Conservation (phyloP, 2,888 invertebrate genomes). For the Ophraella communa region DNA sequence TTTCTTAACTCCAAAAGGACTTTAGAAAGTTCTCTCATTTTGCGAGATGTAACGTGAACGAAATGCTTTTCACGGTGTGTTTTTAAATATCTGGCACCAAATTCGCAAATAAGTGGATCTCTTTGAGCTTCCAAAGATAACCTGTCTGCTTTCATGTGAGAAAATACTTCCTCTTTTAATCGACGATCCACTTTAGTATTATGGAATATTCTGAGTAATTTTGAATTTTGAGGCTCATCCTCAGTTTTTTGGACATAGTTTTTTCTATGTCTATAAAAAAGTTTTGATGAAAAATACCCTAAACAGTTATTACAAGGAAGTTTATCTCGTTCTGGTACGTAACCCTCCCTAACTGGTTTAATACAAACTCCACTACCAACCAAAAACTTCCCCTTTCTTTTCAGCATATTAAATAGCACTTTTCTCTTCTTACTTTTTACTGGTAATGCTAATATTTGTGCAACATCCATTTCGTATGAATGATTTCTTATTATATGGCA, state of each 20-base stretch:
- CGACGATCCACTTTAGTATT: conserved; percentile 19
- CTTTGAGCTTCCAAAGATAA: conserved; percentile 28
- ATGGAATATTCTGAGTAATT: background rate
- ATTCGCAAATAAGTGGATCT: conserved; percentile 22
- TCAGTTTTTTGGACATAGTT: conserved; percentile 6
- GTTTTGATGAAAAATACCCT: conserved; percentile 31
- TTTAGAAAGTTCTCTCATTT: conserved; percentile 17
- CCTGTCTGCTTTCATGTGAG: conserved; percentile 26
- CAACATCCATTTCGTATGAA: conserved; percentile 20
- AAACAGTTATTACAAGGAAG: conserved; percentile 28
- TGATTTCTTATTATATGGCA: conserved; percentile 24
- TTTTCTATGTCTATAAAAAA: conserved; percentile 27
- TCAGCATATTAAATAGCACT: conserved; percentile 5
- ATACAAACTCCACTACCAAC: background rate
- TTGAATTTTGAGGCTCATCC: background rate
- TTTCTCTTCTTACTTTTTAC: conserved; percentile 17
- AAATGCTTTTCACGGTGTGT: conserved; percentile 33
- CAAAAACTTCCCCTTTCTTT: conserved; percentile 25
- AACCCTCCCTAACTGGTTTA: conserved; percentile 11
- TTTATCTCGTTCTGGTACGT: background rate
- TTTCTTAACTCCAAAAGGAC: conserved; percentile 31
- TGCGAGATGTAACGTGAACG: conserved; percentile 5
- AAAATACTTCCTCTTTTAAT: conserved; percentile 23
- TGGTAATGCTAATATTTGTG: conserved; percentile 16
- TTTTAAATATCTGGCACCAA: conserved; percentile 34